These are phyloP conservation scores for Pterocles gutturalis DNA, from an alignment of 2,113 vertebrate genomes.

Conservation along the genomic window DNA sequence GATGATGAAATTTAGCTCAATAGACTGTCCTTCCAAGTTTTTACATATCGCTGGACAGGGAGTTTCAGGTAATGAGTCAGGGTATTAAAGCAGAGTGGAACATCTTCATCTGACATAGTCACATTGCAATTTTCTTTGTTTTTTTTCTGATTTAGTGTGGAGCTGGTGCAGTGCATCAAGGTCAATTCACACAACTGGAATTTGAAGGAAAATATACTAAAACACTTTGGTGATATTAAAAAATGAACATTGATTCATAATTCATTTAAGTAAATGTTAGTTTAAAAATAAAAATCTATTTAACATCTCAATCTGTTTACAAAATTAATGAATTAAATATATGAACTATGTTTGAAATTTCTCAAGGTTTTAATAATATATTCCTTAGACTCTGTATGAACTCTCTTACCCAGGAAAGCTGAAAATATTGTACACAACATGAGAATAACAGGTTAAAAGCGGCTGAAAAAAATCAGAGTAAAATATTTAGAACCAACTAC, in stretches of 20 bases:
- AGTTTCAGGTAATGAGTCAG: neutral
- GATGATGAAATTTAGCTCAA: neutral
- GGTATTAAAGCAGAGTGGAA: neutral
- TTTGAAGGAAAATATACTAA: neutral
- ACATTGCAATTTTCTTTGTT: neutral
- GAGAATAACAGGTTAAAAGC: neutral
- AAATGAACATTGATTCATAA: neutral
- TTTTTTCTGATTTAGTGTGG: neutral
- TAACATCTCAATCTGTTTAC: neutral
- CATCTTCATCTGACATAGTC: neutral
- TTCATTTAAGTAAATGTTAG: neutral
- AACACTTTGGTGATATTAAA: neutral
- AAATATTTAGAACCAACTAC: neutral
- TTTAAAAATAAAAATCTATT: neutral
- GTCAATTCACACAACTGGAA: neutral
- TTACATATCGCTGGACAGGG: neutral
- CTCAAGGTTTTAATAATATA: neutral
- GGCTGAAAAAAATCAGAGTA: neutral
- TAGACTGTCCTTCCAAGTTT: neutral
- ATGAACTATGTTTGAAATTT: neutral
- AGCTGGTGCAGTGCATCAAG: neutral
- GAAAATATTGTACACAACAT: neutral
- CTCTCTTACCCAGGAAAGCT: neutral
- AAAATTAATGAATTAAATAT: neutral
- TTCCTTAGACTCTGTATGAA: neutral